Conservation (phyloP, 2,888 invertebrate species). For the Cosmorhoe ocellata region DNA sequence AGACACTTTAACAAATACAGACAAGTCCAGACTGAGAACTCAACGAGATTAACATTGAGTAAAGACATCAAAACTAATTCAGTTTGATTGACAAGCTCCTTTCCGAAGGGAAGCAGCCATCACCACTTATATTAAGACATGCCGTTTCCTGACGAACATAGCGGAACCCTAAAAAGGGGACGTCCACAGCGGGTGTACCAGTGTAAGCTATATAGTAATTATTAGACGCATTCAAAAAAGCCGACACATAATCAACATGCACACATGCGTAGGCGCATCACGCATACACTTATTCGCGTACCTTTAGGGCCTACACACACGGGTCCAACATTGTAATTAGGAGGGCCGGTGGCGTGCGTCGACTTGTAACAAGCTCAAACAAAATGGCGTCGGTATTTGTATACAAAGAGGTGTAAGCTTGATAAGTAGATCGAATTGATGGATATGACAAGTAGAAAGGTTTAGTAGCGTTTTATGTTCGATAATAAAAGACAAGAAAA, state of each 20-base stretch:
- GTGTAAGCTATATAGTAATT: constrained; percentile 79
- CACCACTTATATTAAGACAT: constrained; percentile 31
- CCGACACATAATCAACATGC: constrained; percentile 53
- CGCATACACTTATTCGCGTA: constrained; percentile 31
- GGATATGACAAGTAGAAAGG: constrained; percentile 34
- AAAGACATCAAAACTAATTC: constrained; percentile 26
- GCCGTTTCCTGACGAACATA: constrained; percentile 27
- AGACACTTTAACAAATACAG: constrained; percentile 5
- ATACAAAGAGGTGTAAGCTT: constrained; percentile 61
- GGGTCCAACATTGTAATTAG: constrained; percentile 70
- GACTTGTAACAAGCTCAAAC: constrained; percentile 79
- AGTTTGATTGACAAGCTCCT: constrained; percentile 32
- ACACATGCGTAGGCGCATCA: constrained; percentile 28
- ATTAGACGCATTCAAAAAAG: constrained; percentile 77
- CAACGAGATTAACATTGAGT: constrained; percentile 16
- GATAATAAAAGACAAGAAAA: constrained; percentile 2
- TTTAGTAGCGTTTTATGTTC: constrained; percentile 35
- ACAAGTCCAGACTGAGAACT: constrained; percentile 2
- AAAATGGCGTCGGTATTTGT: constrained; percentile 77
- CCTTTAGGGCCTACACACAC: constrained; percentile 34
- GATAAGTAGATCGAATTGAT: constrained; percentile 58
- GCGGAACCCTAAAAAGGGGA: constrained; percentile 38
- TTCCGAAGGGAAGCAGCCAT: constrained; percentile 30
- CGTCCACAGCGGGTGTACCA: constrained; percentile 51
- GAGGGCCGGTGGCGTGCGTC: constrained; percentile 79